phyloP scores from a whole-genome alignment of 2,113 vertebrate species.

The Isurus oxyrinchus region DNA sequence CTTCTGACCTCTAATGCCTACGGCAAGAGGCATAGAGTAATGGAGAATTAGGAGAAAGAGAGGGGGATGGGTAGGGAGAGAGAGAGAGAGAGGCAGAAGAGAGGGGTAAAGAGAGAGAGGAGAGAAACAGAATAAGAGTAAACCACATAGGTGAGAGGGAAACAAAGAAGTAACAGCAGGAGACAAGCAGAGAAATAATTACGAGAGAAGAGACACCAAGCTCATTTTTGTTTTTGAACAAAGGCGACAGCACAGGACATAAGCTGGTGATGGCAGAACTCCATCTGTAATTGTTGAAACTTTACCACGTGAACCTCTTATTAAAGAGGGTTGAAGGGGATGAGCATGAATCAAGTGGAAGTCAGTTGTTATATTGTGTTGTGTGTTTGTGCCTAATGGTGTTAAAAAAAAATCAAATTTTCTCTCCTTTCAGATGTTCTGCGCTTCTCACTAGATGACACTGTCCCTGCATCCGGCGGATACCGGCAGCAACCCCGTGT shows the following conservation, averaged over 20 bases:
- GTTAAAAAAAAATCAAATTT: background rate
- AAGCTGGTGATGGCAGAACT: background rate
- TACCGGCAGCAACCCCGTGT: no score
- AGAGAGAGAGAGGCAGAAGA: background rate
- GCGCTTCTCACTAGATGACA: background rate
- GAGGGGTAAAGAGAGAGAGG: background rate
- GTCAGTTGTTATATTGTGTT: background rate
- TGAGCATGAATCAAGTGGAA: background rate
- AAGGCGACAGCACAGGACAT: background rate
- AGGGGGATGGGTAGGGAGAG: slow-evolving; percentile 29
- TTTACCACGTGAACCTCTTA: background rate
- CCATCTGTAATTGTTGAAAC: background rate
- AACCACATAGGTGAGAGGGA: slow-evolving; percentile 38
- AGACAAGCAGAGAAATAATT: background rate
- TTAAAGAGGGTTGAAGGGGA: background rate
- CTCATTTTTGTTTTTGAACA: background rate
- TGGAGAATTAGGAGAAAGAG: slow-evolving; percentile 34
- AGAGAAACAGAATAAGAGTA: background rate
- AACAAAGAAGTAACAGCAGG: background rate
- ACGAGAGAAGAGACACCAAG: background rate
- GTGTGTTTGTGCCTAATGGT: background rate
- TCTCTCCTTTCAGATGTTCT: background rate
- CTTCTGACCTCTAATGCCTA: background rate
- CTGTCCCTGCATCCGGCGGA: no score
- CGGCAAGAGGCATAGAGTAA: slow-evolving; percentile 21